Base-by-base conservation (phyloP, 2,113 vertebrate genomes). In the Phodopus roborovskii region DNA sequence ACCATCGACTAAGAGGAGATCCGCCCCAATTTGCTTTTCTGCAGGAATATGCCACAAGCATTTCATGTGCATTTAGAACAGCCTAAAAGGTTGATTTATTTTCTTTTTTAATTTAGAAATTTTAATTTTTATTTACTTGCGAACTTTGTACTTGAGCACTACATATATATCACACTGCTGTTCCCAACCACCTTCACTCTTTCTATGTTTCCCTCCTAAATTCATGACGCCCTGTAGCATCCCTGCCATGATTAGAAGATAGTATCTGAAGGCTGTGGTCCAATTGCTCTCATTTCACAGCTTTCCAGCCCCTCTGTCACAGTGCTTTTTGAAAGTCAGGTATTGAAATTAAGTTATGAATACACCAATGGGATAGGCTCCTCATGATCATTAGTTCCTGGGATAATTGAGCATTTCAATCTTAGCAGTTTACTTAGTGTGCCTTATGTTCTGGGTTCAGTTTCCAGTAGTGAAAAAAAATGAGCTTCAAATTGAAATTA, bases 81-180 rank as follows among this genome's bases (percentile, higher is more conserved):
- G 22, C 26, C 45, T 75, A 45, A 74, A 42, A 24, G 62, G 24
- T 28, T 19, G 33, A 20, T 86, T 17, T 58, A n/a, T n/a, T n/a
- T n/a, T 3, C 39, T n/a, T 74, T 88, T 83, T 28, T 82, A 48
- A 75, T 30, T 95, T 56, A 79, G 36, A 10, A 0, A n/a, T 56
- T 53, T 36, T 53, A 10, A 28, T 4, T 53, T 56, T 79, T 78
- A 26, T 53, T 53, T 79, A 10, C 30, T 79, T 36, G 48, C 53
- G 48, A 53, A 56, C 8, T 81, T n/a, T 56, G 20, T 53, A 56
- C 33, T n/a, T 81, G 53, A 81, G 78, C 7, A 81, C 1, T 81
- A 2, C 10, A 24, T 81, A 19, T n/a, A 56, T 2, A n/a, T n/a
- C 36, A 56, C 2, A 22, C 6, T 5, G 15, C 19, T 1, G 4